phyloP scores from a whole-genome alignment of 1,140 invertebrate genomes.

The Lysiphlebus fabarum region DNA sequence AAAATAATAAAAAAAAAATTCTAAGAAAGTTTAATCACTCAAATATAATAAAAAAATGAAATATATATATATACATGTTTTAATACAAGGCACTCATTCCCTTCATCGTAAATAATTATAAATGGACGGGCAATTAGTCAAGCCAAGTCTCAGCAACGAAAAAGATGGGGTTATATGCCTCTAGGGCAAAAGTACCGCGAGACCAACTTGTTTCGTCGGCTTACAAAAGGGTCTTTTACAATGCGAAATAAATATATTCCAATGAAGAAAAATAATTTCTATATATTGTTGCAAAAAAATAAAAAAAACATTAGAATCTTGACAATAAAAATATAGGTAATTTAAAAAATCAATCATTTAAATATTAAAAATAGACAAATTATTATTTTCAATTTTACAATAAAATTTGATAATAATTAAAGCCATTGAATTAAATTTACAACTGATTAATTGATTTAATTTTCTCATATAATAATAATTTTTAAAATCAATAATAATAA shows the following conservation, averaged over 20 bases:
- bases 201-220: neutral
- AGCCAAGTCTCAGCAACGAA: constrained; percentile 2
- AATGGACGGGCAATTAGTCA: constrained; percentile 19
- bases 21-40: too few relatives aligned
- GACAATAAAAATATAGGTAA: neutral
- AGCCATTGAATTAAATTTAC: too few relatives aligned
- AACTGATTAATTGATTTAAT: too few relatives aligned
- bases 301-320: constrained; percentile 3
- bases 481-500: too few relatives aligned
- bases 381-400: neutral
- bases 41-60: too few relatives aligned
- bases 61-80: too few relatives aligned
- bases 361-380: neutral
- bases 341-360: too few relatives aligned
- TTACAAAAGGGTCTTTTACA: constrained; percentile 3
- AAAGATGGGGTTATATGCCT: neutral
- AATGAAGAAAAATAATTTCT: constrained; percentile 4
- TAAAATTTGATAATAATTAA: too few relatives aligned
- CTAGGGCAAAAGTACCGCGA: neutral
- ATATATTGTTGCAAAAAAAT: neutral
- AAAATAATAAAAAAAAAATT: too few relatives aligned
- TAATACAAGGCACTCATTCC: too few relatives aligned
- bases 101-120: constrained; percentile 18
- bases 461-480: too few relatives aligned
- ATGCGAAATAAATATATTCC: constrained; percentile 5